Evolutionary conservation across 2,797 vertebrate species (phyloP).

Genomic region (Bovichtus diacanthus): DNA sequence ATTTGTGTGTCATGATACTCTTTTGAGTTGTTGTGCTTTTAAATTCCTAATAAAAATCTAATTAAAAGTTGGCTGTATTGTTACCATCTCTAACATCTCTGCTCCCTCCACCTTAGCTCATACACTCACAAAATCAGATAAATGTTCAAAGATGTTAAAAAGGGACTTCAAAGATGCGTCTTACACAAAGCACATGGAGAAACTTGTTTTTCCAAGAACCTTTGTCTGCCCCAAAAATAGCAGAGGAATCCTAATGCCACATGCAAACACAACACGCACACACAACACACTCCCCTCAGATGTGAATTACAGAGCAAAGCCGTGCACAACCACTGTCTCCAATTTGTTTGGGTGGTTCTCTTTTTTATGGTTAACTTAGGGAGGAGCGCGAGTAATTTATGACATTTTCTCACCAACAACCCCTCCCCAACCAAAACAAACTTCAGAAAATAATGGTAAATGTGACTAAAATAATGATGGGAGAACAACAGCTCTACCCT

Average conservation of each 20-base stretch:
- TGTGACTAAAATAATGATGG: constrained; percentile 2
- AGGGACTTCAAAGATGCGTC: neutral
- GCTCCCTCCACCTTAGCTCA: no score
- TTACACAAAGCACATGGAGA: neutral
- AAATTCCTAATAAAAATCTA: no score
- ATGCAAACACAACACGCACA: constrained; percentile 16
- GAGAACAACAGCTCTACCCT: constrained; percentile 13
- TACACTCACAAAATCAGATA: neutral
- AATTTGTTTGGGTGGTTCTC: constrained; percentile 82
- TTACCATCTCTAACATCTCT: no score
- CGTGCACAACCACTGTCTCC: constrained; percentile 76
- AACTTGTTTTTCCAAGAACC: constrained; percentile 12
- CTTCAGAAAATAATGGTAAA: constrained; percentile 17
- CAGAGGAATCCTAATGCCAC: constrained; percentile 36
- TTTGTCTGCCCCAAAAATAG: constrained; percentile 39
- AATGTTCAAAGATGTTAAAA: neutral
- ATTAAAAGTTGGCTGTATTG: no score
- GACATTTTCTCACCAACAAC: constrained; percentile 69
- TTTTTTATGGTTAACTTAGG: constrained; percentile 76
- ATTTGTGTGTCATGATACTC: no score
- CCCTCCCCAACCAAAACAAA: neutral
- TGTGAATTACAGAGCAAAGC: constrained; percentile 79
- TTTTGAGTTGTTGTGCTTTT: no score
- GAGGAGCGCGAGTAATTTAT: constrained; percentile 71
- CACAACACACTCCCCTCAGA: constrained; percentile 59